Percentiles rank a stretch among this genome's conserved stretches.
These are phyloP conservation scores for Leptosomus discolor DNA, from an alignment of 2,113 vertebrate species.

Conservation along the genomic window DNA sequence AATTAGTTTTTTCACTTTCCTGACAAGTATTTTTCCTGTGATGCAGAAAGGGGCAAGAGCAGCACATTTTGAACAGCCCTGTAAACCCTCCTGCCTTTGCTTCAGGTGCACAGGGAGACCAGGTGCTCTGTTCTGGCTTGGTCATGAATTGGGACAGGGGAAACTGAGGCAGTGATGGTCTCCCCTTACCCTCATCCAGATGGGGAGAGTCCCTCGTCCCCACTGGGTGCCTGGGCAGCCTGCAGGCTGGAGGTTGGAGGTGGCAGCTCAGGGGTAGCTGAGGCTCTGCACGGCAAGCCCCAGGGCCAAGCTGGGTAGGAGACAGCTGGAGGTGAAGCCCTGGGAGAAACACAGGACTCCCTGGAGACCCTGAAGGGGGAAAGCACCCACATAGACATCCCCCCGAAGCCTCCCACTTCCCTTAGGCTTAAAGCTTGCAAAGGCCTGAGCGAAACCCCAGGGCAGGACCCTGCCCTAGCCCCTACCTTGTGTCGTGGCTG, in stretches of 20 bases:
- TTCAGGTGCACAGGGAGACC: not conserved
- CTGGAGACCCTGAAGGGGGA: not conserved
- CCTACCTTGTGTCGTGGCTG: not conserved
- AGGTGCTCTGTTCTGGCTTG: not conserved
- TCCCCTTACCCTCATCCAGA: not conserved
- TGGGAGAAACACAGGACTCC: accelerated
- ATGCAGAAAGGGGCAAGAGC: not conserved
- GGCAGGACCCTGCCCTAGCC: not conserved
- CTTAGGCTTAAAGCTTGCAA: not conserved
- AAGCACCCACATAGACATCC: not conserved
- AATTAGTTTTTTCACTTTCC: not conserved
- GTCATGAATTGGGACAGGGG: not conserved
- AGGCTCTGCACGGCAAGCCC: not conserved
- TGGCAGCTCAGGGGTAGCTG: not conserved
- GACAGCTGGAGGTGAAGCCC: not conserved
- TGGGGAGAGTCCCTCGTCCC: not conserved
- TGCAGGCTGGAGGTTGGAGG: not conserved
- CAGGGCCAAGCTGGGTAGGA: not conserved
- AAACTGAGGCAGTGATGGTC: accelerated
- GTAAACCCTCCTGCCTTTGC: not conserved
- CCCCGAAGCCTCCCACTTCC: not conserved
- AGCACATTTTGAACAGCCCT: not conserved
- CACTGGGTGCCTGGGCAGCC: not conserved
- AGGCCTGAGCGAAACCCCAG: not conserved
- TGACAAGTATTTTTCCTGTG: not conserved